A percentile compares a stretch with the other conserved stretches of the same genome.
These are phyloP conservation scores for Danionella cerebrum DNA, from an alignment of 2,113 vertebrate genomes.

Conservation along the genomic window DNA sequence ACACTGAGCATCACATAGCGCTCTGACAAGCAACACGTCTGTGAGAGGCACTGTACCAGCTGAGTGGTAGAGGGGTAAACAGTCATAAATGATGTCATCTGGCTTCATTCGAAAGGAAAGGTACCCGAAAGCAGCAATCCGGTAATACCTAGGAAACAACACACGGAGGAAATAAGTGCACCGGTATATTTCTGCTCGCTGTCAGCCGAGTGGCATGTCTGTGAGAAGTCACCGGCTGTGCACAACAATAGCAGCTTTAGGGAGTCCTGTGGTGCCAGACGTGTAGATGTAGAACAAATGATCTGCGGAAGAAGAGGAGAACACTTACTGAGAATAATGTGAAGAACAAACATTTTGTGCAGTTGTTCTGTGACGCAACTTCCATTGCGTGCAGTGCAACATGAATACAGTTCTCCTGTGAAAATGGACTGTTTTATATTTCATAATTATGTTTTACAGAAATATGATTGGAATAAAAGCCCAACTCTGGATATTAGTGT, in stretches of 20 bases:
- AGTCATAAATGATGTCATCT: conserved; percentile 73
- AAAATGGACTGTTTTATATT: no score
- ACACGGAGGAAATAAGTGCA: background rate
- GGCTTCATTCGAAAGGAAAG: conserved; percentile 67
- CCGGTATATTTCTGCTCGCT: background rate
- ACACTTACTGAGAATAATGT: no score
- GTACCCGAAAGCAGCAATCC: conserved; percentile 78
- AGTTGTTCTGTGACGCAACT: no score
- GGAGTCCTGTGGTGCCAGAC: conserved; percentile 81
- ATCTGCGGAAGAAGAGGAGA: conserved; percentile 52
- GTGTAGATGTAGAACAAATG: conserved; percentile 88
- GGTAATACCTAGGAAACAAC: conserved; percentile 69
- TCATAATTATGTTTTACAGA: no score
- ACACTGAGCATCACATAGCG: background rate
- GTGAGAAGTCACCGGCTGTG: conserved; percentile 73
- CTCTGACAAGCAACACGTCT: background rate
- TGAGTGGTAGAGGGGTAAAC: conserved; percentile 82
- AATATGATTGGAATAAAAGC: no score
- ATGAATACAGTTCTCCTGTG: no score
- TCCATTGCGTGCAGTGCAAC: no score
- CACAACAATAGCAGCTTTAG: conserved; percentile 85
- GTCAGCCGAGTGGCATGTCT: background rate
- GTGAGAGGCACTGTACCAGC: conserved; percentile 62
- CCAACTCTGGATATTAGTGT: no score
- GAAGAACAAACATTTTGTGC: no score